Base-by-base conservation (phyloP, 2,888 invertebrate species). In the Drosophila histrio region DNA sequence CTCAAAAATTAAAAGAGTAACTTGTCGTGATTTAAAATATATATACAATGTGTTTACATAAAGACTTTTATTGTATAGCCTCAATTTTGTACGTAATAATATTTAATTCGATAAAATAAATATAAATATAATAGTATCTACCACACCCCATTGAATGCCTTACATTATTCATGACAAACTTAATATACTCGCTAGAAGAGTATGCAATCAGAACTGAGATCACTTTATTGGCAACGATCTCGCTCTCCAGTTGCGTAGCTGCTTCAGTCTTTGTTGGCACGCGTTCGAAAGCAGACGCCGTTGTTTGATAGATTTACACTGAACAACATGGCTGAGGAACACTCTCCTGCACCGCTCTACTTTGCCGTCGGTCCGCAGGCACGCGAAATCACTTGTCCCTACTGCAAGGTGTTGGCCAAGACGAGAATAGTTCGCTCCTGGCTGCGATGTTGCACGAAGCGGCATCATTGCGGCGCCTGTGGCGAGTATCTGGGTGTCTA, bases 401-500 rank as follows among this genome's bases (percentile, higher is more conserved):
- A 89, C 46, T 91, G 91, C 61, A 76, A 89, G 32, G 69, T 74
- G 50, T 70, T 72, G 63, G 85, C 84, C 22, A 91, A 84, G 72
- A 90, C 91, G 1, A 79, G 77, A 5, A 65, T 89, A 53, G 82
- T 79, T 43, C 80, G 88, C 52, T 85, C 80, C 50, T 82, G 88
- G 60, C 65, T 89, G 17, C 80, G 72, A 11, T 90, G 82, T 47
- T 87, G 88, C 63, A 78, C 78, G 19, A 82, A 83, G 50, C 86
- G 90, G 1, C 91, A 91, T 49, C 90, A 89, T 60, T 91, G 91
- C 39, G 86, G 90, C 13, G 79, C 84, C 28, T 91, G 91, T 46
- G 91, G 91, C 32, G 91, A 90, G 67, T 91, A 91, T 69, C 73
- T 91, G 68, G 91, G 91, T 38, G 87, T 90, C 24, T 91, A 87